Conservation (phyloP, 2,113 vertebrate genomes). For the Nycticebus coucang region DNA sequence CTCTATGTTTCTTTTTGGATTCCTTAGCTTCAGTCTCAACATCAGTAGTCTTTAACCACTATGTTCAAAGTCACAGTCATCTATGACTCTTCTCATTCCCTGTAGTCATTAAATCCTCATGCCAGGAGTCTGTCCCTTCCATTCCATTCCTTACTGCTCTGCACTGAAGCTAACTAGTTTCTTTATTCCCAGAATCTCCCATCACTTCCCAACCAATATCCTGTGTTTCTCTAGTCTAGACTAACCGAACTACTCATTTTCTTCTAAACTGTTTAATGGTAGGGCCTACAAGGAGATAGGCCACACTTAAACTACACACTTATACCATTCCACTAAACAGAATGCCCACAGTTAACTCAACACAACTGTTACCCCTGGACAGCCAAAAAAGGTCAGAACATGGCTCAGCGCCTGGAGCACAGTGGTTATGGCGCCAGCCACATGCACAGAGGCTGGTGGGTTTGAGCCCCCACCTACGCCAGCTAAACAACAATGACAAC, state of each 20-base stretch:
- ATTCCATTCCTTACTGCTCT: neutral
- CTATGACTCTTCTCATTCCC: neutral
- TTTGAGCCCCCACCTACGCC: too few relatives aligned
- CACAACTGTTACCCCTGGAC: neutral
- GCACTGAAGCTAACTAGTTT: neutral
- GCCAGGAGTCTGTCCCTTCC: neutral
- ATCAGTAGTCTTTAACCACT: neutral
- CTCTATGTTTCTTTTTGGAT: neutral
- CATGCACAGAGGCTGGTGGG: too few relatives aligned
- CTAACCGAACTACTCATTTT: neutral
- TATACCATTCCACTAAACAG: neutral
- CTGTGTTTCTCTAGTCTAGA: neutral
- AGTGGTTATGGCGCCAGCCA: too few relatives aligned
- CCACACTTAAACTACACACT: neutral
- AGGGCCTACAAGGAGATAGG: neutral
- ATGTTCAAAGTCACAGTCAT: neutral
- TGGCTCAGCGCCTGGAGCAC: too few relatives aligned
- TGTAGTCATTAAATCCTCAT: neutral
- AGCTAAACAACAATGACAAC: too few relatives aligned
- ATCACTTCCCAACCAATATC: neutral
- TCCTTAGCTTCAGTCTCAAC: neutral
- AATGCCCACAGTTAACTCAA: neutral
- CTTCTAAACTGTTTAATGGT: neutral
- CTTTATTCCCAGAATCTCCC: neutral
- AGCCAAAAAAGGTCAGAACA: neutral